These are phyloP conservation scores for Myotis lucifugus DNA, from an alignment of 2,113 vertebrate genomes.

Conservation along the genomic window DNA sequence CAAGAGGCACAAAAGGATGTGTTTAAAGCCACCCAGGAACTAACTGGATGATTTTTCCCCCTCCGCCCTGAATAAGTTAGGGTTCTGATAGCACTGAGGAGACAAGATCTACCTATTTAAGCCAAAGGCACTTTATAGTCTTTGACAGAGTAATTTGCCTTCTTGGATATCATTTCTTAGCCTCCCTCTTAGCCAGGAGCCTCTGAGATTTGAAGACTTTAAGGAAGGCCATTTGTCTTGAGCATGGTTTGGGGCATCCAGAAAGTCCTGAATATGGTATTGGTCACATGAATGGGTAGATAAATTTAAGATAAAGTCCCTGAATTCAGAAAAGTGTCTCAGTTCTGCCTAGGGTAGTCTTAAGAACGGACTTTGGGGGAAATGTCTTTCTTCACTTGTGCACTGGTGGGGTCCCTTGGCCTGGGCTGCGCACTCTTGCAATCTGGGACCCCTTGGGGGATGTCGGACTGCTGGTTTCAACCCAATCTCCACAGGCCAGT, in stretches of 20 bases:
- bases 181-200: neutral
- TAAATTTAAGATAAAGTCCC: neutral
- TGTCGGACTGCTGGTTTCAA: too few relatives aligned
- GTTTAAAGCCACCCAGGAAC: neutral
- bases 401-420: too few relatives aligned
- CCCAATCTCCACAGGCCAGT: too few relatives aligned
- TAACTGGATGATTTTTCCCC: neutral
- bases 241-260: neutral
- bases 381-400: neutral
- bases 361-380: neutral
- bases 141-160: neutral
- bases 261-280: neutral
- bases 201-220: neutral
- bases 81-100: neutral
- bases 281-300: neutral
- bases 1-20: neutral
- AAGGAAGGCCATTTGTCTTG: neutral
- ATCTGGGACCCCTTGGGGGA: too few relatives aligned
- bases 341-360: neutral
- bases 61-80: neutral
- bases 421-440: too few relatives aligned
- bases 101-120: neutral
- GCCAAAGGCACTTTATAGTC: neutral
- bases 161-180: neutral
- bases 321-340: neutral